Conservation (phyloP, 2,797 vertebrate species). For the Geotrypetes seraphini region DNA sequence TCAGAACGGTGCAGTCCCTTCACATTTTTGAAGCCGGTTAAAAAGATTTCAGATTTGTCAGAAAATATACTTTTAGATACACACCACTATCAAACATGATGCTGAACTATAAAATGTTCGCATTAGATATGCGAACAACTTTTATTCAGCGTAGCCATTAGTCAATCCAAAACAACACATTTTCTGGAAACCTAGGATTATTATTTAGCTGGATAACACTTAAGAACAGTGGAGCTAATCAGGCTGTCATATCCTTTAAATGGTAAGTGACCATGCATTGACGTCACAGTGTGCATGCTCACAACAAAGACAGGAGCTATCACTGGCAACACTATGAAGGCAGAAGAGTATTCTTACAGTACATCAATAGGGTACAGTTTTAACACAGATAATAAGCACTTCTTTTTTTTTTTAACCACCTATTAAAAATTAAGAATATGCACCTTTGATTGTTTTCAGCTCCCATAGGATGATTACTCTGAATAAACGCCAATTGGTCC, state of each 20-base stretch:
- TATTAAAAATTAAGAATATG: slow-evolving; percentile 71
- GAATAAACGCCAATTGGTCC: slow-evolving; percentile 30
- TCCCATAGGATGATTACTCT: slow-evolving; percentile 38
- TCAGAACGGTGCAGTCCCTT: slow-evolving; percentile 59
- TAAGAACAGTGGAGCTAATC: too few species aligned
- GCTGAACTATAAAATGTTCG: slow-evolving; percentile 44
- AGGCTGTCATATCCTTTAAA: slow-evolving; percentile 46
- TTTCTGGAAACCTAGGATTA: slow-evolving; percentile 41
- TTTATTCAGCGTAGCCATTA: slow-evolving; percentile 52
- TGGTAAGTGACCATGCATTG: slow-evolving; percentile 64
- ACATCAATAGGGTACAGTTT: slow-evolving; percentile 60
- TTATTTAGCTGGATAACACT: slow-evolving; percentile 43
- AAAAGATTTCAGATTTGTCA: slow-evolving; percentile 44
- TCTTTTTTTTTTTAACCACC: slow-evolving; percentile 25
- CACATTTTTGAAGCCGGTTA: slow-evolving; percentile 59
- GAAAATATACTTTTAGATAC: slow-evolving; percentile 48
- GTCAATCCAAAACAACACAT: slow-evolving; percentile 40
- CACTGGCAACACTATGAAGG: slow-evolving; percentile 46
- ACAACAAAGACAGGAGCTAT: slow-evolving; percentile 60
- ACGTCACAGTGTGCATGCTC: slow-evolving; percentile 61
- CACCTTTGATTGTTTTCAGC: slow-evolving; percentile 57
- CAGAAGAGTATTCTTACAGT: slow-evolving; percentile 46
- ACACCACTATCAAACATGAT: slow-evolving; percentile 59
- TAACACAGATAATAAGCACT: slow-evolving; percentile 73
- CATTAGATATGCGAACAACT: slow-evolving; percentile 51